Evolutionary conservation across 1,140 invertebrate genomes (phyloP).

Genomic region (Aphelenchoides fujianensis): DNA sequence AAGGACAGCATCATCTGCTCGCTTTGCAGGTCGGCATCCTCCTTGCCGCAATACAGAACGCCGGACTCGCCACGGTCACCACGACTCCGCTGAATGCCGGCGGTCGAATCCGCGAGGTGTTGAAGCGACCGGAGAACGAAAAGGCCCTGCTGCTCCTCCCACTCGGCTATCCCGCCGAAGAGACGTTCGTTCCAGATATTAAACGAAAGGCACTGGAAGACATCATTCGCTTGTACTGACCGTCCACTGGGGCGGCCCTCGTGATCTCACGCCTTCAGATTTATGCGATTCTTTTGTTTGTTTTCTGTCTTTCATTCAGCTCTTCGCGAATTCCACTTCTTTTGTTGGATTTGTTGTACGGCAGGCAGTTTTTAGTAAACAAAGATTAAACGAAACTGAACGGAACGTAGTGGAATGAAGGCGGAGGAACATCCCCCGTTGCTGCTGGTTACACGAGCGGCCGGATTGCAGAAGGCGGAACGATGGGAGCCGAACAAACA

Average conservation of each 20-base stretch:
- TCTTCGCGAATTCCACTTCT: too few relatives aligned
- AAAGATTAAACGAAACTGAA: too few relatives aligned
- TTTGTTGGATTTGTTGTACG: too few relatives aligned
- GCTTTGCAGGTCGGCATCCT: conserved; percentile 79
- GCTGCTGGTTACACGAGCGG: too few relatives aligned
- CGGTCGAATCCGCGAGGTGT: conserved; percentile 71
- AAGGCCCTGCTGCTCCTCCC: conserved; percentile 73
- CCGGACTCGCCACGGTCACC: conserved; percentile 77
- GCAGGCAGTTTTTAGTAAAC: too few relatives aligned
- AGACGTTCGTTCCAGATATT: conserved; percentile 76
- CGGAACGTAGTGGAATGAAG: too few relatives aligned
- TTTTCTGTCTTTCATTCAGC: conserved; percentile 8
- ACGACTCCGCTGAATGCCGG: conserved; percentile 85
- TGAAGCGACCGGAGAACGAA: conserved; percentile 74
- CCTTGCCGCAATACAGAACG: conserved; percentile 78
- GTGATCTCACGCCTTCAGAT: too few relatives aligned
- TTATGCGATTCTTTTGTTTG: not conserved
- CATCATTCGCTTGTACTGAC: conserved; percentile 67
- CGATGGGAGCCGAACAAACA: too few relatives aligned
- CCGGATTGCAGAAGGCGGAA: too few relatives aligned
- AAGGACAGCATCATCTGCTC: conserved; percentile 74
- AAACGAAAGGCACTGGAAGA: conserved; percentile 73
- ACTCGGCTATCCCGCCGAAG: conserved; percentile 76
- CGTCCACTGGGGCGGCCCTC: too few relatives aligned
- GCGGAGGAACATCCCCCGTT: too few relatives aligned